These are phyloP conservation scores for Protobothrops flavoviridis DNA, from an alignment of 2,113 vertebrate genomes.

Conservation along the genomic window DNA sequence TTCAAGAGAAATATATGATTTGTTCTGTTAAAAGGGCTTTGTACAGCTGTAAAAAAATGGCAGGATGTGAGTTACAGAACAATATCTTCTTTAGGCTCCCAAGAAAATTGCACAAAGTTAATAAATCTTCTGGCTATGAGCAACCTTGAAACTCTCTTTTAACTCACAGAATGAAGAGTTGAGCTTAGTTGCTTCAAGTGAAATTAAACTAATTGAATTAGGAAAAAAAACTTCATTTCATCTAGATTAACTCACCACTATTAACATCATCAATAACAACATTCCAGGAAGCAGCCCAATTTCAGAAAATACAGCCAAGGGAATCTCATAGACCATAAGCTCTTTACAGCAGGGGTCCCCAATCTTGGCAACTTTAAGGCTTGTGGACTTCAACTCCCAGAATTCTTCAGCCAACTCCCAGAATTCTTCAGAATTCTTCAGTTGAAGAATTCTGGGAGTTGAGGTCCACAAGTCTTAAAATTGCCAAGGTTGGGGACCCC, in stretches of 20 bases:
- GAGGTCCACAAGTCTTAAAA: too few species aligned
- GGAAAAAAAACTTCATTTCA: slow-evolving; percentile 15
- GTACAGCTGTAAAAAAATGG: slow-evolving; percentile 51
- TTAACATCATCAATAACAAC: slow-evolving; percentile 36
- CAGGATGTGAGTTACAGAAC: slow-evolving; percentile 16
- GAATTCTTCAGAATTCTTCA: too few species aligned
- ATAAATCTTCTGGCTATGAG: slow-evolving; percentile 38
- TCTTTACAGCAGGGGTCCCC: too few species aligned
- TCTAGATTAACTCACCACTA: slow-evolving; percentile 57
- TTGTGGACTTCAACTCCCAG: too few species aligned
- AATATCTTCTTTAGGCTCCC: slow-evolving; percentile 39
- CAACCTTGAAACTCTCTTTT: slow-evolving; percentile 52
- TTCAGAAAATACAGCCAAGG: slow-evolving; percentile 4
- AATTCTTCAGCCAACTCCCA: too few species aligned
- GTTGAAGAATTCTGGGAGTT: too few species aligned
- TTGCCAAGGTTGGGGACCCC: too few species aligned
- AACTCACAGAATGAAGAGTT: slow-evolving; percentile 37
- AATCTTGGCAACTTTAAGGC: too few species aligned
- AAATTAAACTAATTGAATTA: slow-evolving; percentile 60
- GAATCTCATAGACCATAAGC: too few species aligned
- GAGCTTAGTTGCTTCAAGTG: slow-evolving; percentile 47
- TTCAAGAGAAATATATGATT: slow-evolving; percentile 49
- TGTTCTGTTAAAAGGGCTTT: slow-evolving; percentile 41
- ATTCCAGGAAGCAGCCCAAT: slow-evolving; percentile 29
- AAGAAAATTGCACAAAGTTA: slow-evolving; percentile 42